Percentiles rank a stretch among this genome's conserved stretches.
Conservation (phyloP, 2,888 invertebrate species). For the Ornithoptera priamus region DNA sequence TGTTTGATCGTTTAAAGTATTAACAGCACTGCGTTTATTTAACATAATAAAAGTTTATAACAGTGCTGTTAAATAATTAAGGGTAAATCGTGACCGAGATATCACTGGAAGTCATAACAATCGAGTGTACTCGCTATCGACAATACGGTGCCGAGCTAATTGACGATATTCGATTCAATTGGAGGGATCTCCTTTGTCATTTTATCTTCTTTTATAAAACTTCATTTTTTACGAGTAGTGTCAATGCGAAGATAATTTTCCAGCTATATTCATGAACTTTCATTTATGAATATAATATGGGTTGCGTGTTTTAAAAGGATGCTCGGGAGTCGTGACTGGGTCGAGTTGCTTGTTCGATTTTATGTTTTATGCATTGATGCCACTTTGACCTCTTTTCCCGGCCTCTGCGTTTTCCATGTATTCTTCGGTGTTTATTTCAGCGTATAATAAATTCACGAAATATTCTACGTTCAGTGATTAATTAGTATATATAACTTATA, state of each 20-base stretch:
- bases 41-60: conserved; percentile 5
- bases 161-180: conserved; percentile 47
- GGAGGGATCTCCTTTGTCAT: conserved; percentile 57
- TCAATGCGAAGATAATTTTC: conserved; percentile 38
- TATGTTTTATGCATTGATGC: conserved; percentile 34
- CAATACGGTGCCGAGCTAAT: conserved; percentile 29
- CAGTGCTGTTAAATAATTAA: conserved; percentile 21
- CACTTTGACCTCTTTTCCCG: conserved; percentile 17
- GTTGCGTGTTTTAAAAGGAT: conserved; percentile 36
- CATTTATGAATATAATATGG: conserved; percentile 28
- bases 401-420: conserved; percentile 1
- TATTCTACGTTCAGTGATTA: neutral
- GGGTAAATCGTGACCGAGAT: conserved; percentile 12
- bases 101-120: conserved; percentile 11
- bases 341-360: conserved; percentile 40
- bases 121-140: conserved; percentile 2
- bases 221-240: conserved; percentile 34
- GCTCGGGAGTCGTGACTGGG: conserved; percentile 48
- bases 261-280: conserved; percentile 15
- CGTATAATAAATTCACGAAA: conserved; percentile 18
- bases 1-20: conserved; percentile 1
- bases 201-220: conserved; percentile 37
- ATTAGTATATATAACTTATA: neutral
- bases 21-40: neutral
- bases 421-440: neutral